These are phyloP conservation scores for Phlogophora meticulosa DNA, from an alignment of 2,888 invertebrate species.

Conservation along the genomic window DNA sequence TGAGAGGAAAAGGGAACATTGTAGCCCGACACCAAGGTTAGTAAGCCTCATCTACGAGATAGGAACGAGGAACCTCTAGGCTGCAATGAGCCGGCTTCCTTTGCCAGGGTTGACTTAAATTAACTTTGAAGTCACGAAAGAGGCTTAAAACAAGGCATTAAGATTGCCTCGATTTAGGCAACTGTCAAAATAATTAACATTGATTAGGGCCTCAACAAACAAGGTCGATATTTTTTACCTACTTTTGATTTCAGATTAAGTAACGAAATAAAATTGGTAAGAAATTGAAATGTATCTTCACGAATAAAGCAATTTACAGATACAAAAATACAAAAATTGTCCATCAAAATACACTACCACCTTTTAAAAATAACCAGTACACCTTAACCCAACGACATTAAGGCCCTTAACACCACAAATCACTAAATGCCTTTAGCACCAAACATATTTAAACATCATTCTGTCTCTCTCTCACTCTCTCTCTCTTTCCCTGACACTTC, in stretches of 20 bases:
- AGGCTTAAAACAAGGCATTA: constrained; percentile 1
- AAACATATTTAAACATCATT: too few relatives aligned
- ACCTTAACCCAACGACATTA: not conserved
- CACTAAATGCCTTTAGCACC: too few relatives aligned
- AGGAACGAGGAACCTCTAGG: too few relatives aligned
- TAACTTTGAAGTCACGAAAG: too few relatives aligned
- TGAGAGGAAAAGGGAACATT: constrained; percentile 73
- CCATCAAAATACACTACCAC: constrained; percentile 5
- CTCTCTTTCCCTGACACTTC: too few relatives aligned
- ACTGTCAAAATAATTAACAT: not conserved
- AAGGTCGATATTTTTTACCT: too few relatives aligned
- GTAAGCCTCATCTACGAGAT: constrained; percentile 39
- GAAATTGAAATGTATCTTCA: not conserved
- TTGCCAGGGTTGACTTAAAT: too few relatives aligned
- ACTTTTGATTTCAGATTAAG: not conserved
- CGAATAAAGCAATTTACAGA: constrained; percentile 34
- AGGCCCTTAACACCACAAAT: too few relatives aligned
- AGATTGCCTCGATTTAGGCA: not conserved
- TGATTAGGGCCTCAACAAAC: too few relatives aligned
- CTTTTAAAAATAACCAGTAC: constrained; percentile 5
- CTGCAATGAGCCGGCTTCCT: not conserved
- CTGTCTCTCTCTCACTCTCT: too few relatives aligned
- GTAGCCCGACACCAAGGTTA: constrained; percentile 72
- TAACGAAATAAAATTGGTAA: not conserved
- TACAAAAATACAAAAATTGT: constrained; percentile 8